These are phyloP conservation scores for Sialis lutaria DNA, from an alignment of 2,888 invertebrate genomes.

Conservation along the genomic window DNA sequence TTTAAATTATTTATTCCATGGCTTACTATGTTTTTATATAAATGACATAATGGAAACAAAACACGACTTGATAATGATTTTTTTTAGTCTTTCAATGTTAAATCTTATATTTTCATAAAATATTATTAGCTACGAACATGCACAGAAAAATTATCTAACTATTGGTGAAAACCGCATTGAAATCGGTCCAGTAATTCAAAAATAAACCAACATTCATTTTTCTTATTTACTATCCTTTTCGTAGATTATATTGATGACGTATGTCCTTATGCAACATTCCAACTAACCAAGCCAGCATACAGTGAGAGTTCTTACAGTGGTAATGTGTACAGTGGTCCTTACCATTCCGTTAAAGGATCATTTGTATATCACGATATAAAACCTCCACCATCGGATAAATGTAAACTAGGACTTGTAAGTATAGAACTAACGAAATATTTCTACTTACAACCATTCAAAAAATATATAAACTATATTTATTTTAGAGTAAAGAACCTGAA, in stretches of 20 bases:
- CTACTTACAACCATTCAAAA: not conserved
- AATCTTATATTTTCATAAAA: too few species aligned
- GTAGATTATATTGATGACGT: constrained; percentile 84
- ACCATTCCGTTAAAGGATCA: constrained; percentile 69
- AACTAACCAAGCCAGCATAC: constrained; percentile 69
- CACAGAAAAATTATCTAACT: too few species aligned
- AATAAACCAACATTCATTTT: too few species aligned
- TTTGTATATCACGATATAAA: constrained; percentile 84
- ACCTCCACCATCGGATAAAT: constrained; percentile 53
- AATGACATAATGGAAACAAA: too few species aligned
- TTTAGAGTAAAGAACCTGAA: constrained; percentile 61
- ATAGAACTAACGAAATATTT: too few species aligned
- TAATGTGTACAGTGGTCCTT: constrained; percentile 73
- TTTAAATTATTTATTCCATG: too few species aligned
- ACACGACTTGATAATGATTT: too few species aligned
- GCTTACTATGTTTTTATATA: too few species aligned
- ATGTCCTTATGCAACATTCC: constrained; percentile 85
- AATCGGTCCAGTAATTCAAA: too few species aligned
- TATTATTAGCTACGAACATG: too few species aligned
- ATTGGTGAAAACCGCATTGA: too few species aligned
- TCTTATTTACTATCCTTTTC: constrained; percentile 14
- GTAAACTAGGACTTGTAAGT: constrained; percentile 53
- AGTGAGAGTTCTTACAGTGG: constrained; percentile 84
- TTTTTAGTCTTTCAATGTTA: too few species aligned
- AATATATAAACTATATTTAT: constrained; percentile 7